phyloP scores from a whole-genome alignment of 2,888 invertebrate genomes.

The Nomada flava region DNA sequence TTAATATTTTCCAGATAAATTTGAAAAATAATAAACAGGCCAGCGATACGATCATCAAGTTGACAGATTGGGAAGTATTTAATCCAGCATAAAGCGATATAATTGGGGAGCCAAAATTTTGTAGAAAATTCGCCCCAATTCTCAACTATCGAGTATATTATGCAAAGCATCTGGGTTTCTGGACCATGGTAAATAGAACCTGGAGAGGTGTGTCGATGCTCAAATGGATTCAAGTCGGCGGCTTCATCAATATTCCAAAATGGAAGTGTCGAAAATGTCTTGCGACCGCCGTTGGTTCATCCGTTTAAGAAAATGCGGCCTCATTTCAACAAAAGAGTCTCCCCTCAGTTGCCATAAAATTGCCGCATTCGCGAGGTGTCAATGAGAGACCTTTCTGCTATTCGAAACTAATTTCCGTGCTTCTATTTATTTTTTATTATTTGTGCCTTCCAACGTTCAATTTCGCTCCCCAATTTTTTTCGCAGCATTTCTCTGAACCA shows the following conservation, averaged over 20 bases:
- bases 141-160: conserved; percentile 8
- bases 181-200: conserved; percentile 4
- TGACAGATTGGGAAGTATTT: too few relatives aligned
- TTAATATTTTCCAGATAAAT: too few relatives aligned
- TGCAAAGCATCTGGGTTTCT: background rate
- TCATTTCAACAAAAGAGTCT: conserved; percentile 2
- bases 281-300: background rate
- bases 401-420: too few relatives aligned
- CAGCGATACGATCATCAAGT: too few relatives aligned
- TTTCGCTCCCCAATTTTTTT: too few relatives aligned
- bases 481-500: too few relatives aligned
- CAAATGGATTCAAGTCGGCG: conserved; percentile 2
- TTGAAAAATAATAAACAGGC: too few relatives aligned
- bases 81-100: too few relatives aligned
- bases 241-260: conserved; percentile 25
- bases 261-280: conserved; percentile 20
- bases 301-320: background rate
- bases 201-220: background rate
- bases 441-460: too few relatives aligned
- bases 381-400: too few relatives aligned
- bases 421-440: too few relatives aligned
- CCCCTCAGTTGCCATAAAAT: background rate
- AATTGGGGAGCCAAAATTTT: background rate
- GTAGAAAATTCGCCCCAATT: background rate
- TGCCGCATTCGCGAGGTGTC: too few relatives aligned